phyloP scores from a whole-genome alignment of 2,113 vertebrate species.

The Platysternon megacephalum region DNA sequence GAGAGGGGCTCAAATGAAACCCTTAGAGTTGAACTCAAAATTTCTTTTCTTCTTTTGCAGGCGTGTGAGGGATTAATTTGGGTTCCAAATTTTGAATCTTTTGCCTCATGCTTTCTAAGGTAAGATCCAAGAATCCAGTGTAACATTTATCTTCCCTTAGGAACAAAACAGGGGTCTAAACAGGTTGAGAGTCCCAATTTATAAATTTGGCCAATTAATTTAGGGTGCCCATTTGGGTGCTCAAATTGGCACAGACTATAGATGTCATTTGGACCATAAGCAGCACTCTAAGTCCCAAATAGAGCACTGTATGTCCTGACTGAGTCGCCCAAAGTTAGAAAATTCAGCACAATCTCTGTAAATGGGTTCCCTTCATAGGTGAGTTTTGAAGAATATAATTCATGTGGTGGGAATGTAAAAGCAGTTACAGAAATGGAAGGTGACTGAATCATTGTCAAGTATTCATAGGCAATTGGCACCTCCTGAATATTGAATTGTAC shows the following conservation, averaged over 20 bases:
- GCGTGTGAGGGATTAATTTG: background rate
- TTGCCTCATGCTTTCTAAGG: background rate
- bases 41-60: background rate
- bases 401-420: slow-evolving; percentile 41
- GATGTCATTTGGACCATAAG: background rate
- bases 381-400: slow-evolving; percentile 56
- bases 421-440: slow-evolving; percentile 71
- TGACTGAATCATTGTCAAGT: slow-evolving; percentile 70
- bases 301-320: background rate
- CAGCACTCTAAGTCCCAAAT: background rate
- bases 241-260: background rate
- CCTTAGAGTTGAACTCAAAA: background rate
- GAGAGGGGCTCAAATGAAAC: background rate
- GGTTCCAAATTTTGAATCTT: background rate
- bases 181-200: background rate
- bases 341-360: background rate
- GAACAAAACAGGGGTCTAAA: slow-evolving; percentile 29
- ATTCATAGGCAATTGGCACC: slow-evolving; percentile 73
- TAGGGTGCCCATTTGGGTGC: slow-evolving; percentile 19
- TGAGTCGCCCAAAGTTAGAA: background rate
- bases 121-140: background rate
- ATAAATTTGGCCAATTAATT: slow-evolving; percentile 30
- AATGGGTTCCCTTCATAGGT: background rate
- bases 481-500: slow-evolving; percentile 62
- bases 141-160: slow-evolving; percentile 32